Percentiles rank a stretch among this genome's conserved stretches.
Evolutionary conservation across 1,140 invertebrate genomes (phyloP).

Genomic region (Kradibia gibbosae): DNA sequence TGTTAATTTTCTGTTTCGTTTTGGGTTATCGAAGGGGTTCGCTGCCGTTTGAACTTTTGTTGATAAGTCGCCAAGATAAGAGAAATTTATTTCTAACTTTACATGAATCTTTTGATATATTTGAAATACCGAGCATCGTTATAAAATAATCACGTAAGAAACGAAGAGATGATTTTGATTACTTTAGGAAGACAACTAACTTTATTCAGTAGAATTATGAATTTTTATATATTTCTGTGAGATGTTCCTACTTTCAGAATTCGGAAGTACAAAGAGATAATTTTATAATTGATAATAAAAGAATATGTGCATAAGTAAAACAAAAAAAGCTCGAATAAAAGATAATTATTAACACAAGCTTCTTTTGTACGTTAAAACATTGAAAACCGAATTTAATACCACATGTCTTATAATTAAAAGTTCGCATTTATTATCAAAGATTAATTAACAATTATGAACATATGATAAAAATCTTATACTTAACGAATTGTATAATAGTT

Average conservation of each 20-base stretch:
- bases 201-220: neutral
- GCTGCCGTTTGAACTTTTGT: slow-evolving; percentile 57
- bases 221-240: neutral
- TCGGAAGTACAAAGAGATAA: neutral
- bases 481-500: too few relatives aligned
- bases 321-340: neutral
- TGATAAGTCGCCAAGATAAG: slow-evolving; percentile 52
- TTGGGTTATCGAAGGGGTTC: slow-evolving; percentile 60
- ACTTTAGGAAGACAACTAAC: neutral
- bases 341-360: neutral
- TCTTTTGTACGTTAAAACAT: neutral
- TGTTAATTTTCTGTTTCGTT: neutral
- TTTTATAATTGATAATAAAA: neutral
- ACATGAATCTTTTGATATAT: neutral
- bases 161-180: slow-evolving; percentile 15
- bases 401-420: too few relatives aligned
- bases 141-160: slow-evolving; percentile 33
- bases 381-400: too few relatives aligned
- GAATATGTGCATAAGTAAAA: neutral
- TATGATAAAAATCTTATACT: too few relatives aligned
- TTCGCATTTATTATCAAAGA: too few relatives aligned
- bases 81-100: slow-evolving; percentile 9
- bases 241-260: neutral
- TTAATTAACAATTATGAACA: too few relatives aligned
- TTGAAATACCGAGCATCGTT: slow-evolving; percentile 27